phyloP scores from a whole-genome alignment of 2,888 invertebrate species.

The Erpobdella octoculata region DNA sequence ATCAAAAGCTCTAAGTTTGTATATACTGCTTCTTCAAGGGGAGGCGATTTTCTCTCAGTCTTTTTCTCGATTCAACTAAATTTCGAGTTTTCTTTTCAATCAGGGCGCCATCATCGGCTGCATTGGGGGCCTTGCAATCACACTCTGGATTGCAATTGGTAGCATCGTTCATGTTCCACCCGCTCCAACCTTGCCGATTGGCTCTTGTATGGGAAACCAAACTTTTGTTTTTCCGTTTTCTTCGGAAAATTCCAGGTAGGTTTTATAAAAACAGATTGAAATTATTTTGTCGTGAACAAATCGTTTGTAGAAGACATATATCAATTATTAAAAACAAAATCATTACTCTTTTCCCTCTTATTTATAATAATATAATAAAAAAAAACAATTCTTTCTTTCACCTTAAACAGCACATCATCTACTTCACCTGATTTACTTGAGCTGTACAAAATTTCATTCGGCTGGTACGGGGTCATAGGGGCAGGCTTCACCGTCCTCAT shows the following conservation, averaged over 20 bases:
- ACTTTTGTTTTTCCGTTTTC: not conserved
- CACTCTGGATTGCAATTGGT: conserved; percentile 33
- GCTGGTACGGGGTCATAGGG: conserved; percentile 30
- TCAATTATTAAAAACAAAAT: not conserved
- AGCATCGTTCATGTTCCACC: conserved; percentile 18
- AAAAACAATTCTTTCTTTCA: not conserved
- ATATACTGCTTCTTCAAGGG: not conserved
- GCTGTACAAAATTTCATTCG: conserved; percentile 27
- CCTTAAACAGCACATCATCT: not conserved
- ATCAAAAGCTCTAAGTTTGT: not conserved
- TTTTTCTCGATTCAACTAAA: not conserved
- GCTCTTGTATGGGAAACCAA: conserved; percentile 21
- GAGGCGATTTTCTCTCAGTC: not conserved
- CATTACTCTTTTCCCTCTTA: not conserved
- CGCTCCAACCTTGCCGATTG: conserved; percentile 23
- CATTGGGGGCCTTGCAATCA: conserved; percentile 27
- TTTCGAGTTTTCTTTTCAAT: not conserved
- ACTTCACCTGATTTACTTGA: not conserved
- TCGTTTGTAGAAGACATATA: not conserved
- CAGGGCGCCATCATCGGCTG: conserved; percentile 34
- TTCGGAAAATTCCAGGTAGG: not conserved
- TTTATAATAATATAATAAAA: not conserved
- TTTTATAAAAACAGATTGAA: too few relatives aligned
- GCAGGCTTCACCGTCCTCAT: conserved; percentile 26
- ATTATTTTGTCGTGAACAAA: not conserved